phyloP scores from a whole-genome alignment of 2,113 vertebrate genomes.

The Anolis carolinensis region DNA sequence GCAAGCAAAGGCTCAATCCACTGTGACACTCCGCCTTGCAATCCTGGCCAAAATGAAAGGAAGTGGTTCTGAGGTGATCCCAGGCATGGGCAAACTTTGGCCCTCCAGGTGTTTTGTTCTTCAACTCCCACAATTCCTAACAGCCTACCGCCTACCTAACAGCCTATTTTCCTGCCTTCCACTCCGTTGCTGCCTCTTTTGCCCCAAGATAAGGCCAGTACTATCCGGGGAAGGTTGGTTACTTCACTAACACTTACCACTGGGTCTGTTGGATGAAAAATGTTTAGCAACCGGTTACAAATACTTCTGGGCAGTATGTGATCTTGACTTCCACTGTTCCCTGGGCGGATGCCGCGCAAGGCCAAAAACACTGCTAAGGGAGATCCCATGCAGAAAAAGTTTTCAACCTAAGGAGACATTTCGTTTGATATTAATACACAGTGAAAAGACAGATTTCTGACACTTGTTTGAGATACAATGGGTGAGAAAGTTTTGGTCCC shows the following conservation, averaged over 20 bases:
- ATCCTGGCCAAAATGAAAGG: too few relatives aligned
- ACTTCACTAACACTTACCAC: conserved; percentile 85
- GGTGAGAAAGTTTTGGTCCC: background rate
- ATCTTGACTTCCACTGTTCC: conserved; percentile 89
- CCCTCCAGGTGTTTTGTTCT: too few relatives aligned
- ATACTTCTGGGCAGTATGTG: conserved; percentile 93
- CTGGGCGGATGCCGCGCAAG: conserved; percentile 92
- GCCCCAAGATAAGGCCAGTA: background rate
- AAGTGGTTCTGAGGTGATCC: background rate
- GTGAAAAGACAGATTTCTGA: background rate
- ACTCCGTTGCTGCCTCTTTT: background rate
- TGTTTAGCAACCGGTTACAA: conserved; percentile 91
- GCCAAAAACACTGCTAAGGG: conserved; percentile 96
- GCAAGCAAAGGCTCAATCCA: background rate
- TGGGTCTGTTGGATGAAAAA: conserved; percentile 98
- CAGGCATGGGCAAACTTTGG: too few relatives aligned
- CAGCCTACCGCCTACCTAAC: too few relatives aligned
- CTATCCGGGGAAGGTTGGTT: background rate
- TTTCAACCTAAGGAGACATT: conserved; percentile 88
- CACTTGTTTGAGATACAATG: fast-evolving
- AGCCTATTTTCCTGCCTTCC: too few relatives aligned
- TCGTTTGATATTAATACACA: background rate
- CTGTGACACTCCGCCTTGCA: background rate
- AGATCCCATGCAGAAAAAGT: conserved; percentile 99
- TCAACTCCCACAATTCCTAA: too few relatives aligned